Evolutionary conservation across 2,888 invertebrate genomes (phyloP), one percentile per base, ranked within the genome.

Genomic region (Trichopoda pennipes): DNA sequence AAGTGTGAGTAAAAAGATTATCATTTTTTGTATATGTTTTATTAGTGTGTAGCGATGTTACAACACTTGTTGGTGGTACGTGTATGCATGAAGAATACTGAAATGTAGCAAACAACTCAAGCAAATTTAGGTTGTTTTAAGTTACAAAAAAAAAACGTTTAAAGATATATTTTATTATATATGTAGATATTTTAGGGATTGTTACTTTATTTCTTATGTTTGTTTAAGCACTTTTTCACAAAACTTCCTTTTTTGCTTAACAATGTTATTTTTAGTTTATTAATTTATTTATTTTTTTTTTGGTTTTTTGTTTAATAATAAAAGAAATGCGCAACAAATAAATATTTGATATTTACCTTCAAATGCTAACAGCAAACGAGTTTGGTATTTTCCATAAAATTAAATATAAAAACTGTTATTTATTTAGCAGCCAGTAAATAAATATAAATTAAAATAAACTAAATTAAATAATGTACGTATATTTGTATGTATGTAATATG

Each of bases 21-120:
- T 49, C 64, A 64, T 38, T 12, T 55, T 42, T 38, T 1, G 16
- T 55, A 44, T 16, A 28, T 55, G 17, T 47, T 56, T n/a, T n/a
- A n/a, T n/a, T n/a, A n/a, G 14, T 44, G 28, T 42, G 44, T 68
- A 58, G 49, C 16, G 23, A 9, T 58, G 66, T 42, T 38, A n/a
- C 35, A 70, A 70, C 69, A 70, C 70, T 70, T 70, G 70, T 70
- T 78, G 74, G 55, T 47, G 74, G 53, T 56, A 56, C 10, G 53
- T 38, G 53, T 56, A 56, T 6, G 53, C 21, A 51, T 51, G 21
- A 51, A 66, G 21, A 51, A 66, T 12, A 42, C 51, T 38, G 28
- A 8, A 66, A 10, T 16, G n/a, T 17, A 38, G 8, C 16, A 38
- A 19, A 14, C 16, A 38, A 19, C 21, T 58, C 38, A 58, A 58